These are phyloP conservation scores for Campaea margaritaria DNA, from an alignment of 2,888 invertebrate genomes.

Conservation along the genomic window DNA sequence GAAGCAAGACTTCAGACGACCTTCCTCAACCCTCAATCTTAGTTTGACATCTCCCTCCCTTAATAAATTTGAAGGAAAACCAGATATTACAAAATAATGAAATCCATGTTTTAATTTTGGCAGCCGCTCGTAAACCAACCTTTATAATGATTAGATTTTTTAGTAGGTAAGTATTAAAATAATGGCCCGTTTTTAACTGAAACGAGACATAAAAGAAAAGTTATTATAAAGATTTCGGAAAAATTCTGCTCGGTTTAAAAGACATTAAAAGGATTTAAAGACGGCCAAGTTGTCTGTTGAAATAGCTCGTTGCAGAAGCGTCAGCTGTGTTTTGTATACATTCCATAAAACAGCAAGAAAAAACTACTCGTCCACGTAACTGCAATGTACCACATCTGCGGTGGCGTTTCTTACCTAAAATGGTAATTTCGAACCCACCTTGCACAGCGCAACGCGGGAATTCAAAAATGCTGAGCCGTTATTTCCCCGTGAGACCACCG, in stretches of 20 bases:
- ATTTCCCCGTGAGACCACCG: slow-evolving; percentile 44
- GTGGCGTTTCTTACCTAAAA: slow-evolving; percentile 27
- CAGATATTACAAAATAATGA: slow-evolving; percentile 24
- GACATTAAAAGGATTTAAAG: slow-evolving; percentile 3
- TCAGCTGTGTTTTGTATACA: slow-evolving; percentile 5
- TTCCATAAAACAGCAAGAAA: slow-evolving; percentile 14
- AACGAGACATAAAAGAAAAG: slow-evolving; percentile 18
- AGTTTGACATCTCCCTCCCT: slow-evolving; percentile 2
- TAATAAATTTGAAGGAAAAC: slow-evolving; percentile 14
- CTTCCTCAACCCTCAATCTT: not conserved
- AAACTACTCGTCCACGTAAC: slow-evolving; percentile 12
- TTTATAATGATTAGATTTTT: slow-evolving; percentile 41
- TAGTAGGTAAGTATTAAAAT: slow-evolving; percentile 27
- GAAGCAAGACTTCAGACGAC: not conserved
- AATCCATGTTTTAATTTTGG: slow-evolving; percentile 33
- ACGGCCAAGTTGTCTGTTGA: not conserved
- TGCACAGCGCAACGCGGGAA: slow-evolving; percentile 33
- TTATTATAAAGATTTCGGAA: slow-evolving; percentile 12
- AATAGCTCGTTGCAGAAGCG: not conserved
- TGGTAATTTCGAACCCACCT: slow-evolving; percentile 31
- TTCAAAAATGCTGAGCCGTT: slow-evolving; percentile 47
- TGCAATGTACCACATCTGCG: slow-evolving; percentile 32
- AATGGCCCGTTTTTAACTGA: slow-evolving; percentile 22
- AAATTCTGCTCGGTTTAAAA: slow-evolving; percentile 6
- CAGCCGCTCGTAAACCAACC: slow-evolving; percentile 31